These are phyloP conservation scores for Morbakka virulenta DNA, from an alignment of 30 jellyfish, hydroid and myxozoan species.

Conservation along the genomic window DNA sequence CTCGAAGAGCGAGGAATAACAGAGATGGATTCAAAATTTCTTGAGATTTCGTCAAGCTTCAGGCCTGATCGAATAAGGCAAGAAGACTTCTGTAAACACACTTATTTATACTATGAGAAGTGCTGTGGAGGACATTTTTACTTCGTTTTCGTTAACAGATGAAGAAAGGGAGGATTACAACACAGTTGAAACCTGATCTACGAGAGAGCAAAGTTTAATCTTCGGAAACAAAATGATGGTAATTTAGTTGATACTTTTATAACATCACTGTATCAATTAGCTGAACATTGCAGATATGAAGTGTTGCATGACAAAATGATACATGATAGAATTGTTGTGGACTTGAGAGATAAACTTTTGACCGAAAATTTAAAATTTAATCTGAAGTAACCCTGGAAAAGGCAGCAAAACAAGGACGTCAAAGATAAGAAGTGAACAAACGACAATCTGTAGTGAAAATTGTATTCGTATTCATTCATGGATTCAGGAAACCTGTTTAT, in stretches of 20 bases:
- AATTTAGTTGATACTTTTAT: slow-evolving; percentile 38
- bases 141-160: too few relatives aligned
- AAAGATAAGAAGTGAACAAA: slow-evolving; percentile 16
- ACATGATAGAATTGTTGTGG: slow-evolving; percentile 44
- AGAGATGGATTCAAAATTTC: slow-evolving; percentile 3
- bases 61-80: slow-evolving; percentile 3
- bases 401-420: slow-evolving; percentile 30
- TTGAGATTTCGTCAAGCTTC: slow-evolving; percentile 25
- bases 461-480: too few relatives aligned
- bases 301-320: slow-evolving; percentile 24
- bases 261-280: slow-evolving; percentile 15
- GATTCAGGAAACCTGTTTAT: too few relatives aligned
- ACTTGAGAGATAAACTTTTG: slow-evolving; percentile 25
- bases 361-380: slow-evolving; percentile 28
- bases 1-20: slow-evolving; percentile 29
- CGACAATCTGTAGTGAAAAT: too few relatives aligned
- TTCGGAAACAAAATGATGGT: slow-evolving; percentile 18
- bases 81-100: slow-evolving; percentile 12
- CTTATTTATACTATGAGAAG: slow-evolving; percentile 21
- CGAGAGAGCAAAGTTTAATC: slow-evolving; percentile 19
- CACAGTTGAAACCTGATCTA: slow-evolving; percentile 16
- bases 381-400: slow-evolving; percentile 31
- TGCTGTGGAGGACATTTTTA: slow-evolving; percentile 23
- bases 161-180: background rate
- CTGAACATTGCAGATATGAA: slow-evolving; percentile 16